Base-by-base conservation (phyloP, 2,797 vertebrate genomes). In the Euphonia xanthogaster region DNA sequence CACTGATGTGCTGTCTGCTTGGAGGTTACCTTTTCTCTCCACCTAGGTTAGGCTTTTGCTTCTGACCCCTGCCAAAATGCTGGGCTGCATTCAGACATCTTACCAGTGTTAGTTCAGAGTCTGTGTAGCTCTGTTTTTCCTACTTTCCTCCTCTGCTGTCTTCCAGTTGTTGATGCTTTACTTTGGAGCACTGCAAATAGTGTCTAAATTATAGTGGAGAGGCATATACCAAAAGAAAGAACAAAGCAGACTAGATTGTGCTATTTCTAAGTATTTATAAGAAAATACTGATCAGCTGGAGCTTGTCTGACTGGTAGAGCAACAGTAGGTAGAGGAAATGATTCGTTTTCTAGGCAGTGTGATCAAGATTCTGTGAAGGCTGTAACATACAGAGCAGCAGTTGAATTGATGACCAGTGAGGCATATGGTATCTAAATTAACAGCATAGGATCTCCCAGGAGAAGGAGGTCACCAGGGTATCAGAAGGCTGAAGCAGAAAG, bases 391-490 rank as follows among this genome's bases (percentile, higher is more conserved):
- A 72, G 73, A 88, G 45, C 61, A 82, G 83, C 55, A 86, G 54
- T 73, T 91, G 80, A 92, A 79, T n/a, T 89, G 84, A 66, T 92
- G 80, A 83, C 88, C 72, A 78, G 4, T 71, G 91, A 93, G 86
- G 40, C 92, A 92, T 95, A 77, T 92, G 84, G 76, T 96, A 74
- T 96, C 88, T 91, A 91, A 94, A 94, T 94, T 92, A 94, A 90
- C 70, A 90, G 73, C 37, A 20, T 28, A 44, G 84, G 54, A 63
- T 86, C 62, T 86, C 86, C 88, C 68, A 76, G 62, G 53, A 94
- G 88, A 72, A 81, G 86, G 53, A 81, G 88, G 83, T 94, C 72
- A 92, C 50, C 48, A 54, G 86, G 75, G 60, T 93, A 85, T 94
- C 85, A 81, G 48, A 94, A 95, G 61, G 63, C 68, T 81, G 57